phyloP scores from a whole-genome alignment of 2,113 vertebrate genomes.

The Turnix velox region DNA sequence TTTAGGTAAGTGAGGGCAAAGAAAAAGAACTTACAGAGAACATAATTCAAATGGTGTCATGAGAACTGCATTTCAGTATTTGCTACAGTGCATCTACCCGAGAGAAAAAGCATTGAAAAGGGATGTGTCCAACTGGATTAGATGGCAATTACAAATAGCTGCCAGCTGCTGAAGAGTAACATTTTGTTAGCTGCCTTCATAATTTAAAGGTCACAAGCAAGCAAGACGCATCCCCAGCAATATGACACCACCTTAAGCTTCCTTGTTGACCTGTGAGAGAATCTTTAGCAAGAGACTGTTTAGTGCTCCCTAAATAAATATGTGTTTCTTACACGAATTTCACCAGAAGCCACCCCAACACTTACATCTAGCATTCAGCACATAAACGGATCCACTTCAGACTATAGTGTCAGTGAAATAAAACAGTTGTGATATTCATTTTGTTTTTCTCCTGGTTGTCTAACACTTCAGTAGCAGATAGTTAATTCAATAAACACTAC shows the following conservation, averaged over 20 bases:
- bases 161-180: neutral
- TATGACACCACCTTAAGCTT: neutral
- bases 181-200: neutral
- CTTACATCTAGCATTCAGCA: neutral
- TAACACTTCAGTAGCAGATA: neutral
- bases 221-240: neutral
- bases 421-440: neutral
- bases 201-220: neutral
- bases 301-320: neutral
- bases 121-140: neutral
- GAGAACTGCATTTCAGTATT: neutral
- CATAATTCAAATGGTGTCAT: neutral
- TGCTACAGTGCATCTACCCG: neutral
- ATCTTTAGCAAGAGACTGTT: neutral
- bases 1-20: neutral
- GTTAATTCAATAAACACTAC: neutral
- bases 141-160: neutral
- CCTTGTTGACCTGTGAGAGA: neutral
- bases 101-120: neutral
- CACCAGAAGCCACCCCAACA: neutral
- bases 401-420: neutral
- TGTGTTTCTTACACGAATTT: neutral
- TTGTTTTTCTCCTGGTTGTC: neutral
- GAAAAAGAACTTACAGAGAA: neutral
- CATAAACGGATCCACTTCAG: neutral